Evolutionary conservation across 1,140 invertebrate genomes (phyloP).

Genomic region (Apis laboriosa): DNA sequence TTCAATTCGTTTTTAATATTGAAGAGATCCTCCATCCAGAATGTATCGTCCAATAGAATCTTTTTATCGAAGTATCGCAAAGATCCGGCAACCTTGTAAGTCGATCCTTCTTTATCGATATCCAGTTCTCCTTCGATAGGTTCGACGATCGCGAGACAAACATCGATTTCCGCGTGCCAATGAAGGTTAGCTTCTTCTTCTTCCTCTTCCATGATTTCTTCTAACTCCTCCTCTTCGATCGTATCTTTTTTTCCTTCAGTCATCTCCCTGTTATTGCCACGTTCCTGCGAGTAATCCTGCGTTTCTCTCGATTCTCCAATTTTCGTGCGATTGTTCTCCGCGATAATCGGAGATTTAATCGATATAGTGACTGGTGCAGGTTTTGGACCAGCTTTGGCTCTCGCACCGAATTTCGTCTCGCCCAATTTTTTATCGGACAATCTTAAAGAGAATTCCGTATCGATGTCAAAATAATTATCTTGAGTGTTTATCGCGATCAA

Average conservation of each 20-base stretch:
- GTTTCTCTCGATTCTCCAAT: background rate
- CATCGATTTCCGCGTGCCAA: conserved; percentile 82
- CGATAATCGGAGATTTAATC: conserved; percentile 42
- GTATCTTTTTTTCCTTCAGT: conserved; percentile 34
- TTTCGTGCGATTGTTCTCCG: background rate
- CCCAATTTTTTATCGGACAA: conserved; percentile 85
- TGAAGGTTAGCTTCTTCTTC: conserved; percentile 80
- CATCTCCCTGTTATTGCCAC: background rate
- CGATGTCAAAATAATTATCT: conserved; percentile 80
- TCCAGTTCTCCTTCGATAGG: conserved; percentile 83
- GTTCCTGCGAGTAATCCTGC: background rate
- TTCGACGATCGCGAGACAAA: conserved; percentile 67
- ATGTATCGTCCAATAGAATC: conserved; percentile 80
- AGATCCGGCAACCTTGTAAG: conserved; percentile 80
- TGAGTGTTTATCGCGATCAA: conserved; percentile 80
- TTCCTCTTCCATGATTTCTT: conserved; percentile 72
- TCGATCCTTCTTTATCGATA: conserved; percentile 82
- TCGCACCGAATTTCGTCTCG: conserved; percentile 48
- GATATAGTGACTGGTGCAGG: conserved; percentile 66
- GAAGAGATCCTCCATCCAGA: conserved; percentile 82
- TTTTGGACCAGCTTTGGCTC: conserved; percentile 71
- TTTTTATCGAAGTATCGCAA: conserved; percentile 80
- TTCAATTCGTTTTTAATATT: conserved; percentile 86
- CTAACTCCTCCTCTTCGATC: conserved; percentile 73
- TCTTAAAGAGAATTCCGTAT: conserved; percentile 86